Percentiles rank a stretch among this genome's conserved stretches.
phyloP scores from a whole-genome alignment of 2,797 vertebrate species.

The Sebastes trivittatus region DNA sequence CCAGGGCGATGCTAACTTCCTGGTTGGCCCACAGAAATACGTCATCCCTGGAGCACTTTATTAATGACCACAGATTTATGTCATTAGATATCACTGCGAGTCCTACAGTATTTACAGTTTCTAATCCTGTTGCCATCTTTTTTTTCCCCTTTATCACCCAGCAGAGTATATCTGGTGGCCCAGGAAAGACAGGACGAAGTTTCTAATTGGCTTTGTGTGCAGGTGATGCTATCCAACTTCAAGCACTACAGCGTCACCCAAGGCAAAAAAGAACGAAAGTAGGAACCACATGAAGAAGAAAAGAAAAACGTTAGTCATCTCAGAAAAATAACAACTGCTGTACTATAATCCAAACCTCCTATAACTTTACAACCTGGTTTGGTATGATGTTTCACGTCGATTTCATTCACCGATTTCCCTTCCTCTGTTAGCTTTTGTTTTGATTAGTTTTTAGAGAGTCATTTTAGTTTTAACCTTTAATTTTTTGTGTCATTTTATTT shows the following conservation, averaged over 20 bases:
- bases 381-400: constrained; percentile 81
- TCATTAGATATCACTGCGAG: background rate
- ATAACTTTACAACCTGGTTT: constrained; percentile 89
- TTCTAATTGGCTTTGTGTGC: constrained; percentile 93
- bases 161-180: constrained; percentile 95
- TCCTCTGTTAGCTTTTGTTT: constrained; percentile 83
- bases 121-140: constrained; percentile 40
- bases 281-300: constrained; percentile 87
- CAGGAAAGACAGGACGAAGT: constrained; percentile 93
- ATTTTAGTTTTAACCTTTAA: constrained; percentile 58
- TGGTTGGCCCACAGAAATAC: no score
- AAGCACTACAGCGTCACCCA: constrained; percentile 90
- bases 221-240: constrained; percentile 93
- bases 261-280: constrained; percentile 78
- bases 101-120: background rate
- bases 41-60: background rate
- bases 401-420: constrained; percentile 74
- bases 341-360: constrained; percentile 91
- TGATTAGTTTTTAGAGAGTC: constrained; percentile 60
- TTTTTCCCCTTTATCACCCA: constrained; percentile 53
- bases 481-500: constrained; percentile 68
- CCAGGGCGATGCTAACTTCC: no score
- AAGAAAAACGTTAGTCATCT: constrained; percentile 90
- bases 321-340: constrained; percentile 92
- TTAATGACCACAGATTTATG: background rate